phyloP scores from a whole-genome alignment of 2,797 vertebrate species.

The Poeciliopsis infans region DNA sequence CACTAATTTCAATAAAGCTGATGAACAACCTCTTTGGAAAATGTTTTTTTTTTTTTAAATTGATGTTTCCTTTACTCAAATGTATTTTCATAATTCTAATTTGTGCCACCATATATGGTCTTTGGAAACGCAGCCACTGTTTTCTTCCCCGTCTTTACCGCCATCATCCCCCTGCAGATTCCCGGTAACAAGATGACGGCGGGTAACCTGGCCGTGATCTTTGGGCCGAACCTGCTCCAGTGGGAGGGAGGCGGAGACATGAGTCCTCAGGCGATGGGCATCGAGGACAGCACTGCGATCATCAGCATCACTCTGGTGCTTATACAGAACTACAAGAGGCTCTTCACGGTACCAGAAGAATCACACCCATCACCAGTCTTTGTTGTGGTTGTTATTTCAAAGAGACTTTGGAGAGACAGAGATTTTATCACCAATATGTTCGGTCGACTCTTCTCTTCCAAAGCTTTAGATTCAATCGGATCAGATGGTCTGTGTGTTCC shows the following conservation, averaged over 20 bases:
- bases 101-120: neutral
- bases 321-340: conserved; percentile 86
- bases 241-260: conserved; percentile 77
- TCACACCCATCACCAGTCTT: fast-evolving
- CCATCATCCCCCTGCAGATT: conserved; percentile 70
- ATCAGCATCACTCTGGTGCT: conserved; percentile 87
- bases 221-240: conserved; percentile 92
- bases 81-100: no score
- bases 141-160: neutral
- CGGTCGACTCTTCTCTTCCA: neutral
- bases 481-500: conserved; percentile 4
- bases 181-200: conserved; percentile 94
- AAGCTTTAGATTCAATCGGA: neutral
- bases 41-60: no score
- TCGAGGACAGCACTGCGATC: conserved; percentile 88
- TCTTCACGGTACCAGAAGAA: conserved; percentile 84
- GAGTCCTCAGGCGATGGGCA: conserved; percentile 75
- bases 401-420: neutral
- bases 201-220: conserved; percentile 91
- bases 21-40: no score
- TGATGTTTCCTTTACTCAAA: no score
- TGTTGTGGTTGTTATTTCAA: neutral
- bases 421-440: neutral
- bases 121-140: neutral
- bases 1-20: no score